phyloP scores from a whole-genome alignment of 2,797 vertebrate genomes.

The Halcyon chelicuti region DNA sequence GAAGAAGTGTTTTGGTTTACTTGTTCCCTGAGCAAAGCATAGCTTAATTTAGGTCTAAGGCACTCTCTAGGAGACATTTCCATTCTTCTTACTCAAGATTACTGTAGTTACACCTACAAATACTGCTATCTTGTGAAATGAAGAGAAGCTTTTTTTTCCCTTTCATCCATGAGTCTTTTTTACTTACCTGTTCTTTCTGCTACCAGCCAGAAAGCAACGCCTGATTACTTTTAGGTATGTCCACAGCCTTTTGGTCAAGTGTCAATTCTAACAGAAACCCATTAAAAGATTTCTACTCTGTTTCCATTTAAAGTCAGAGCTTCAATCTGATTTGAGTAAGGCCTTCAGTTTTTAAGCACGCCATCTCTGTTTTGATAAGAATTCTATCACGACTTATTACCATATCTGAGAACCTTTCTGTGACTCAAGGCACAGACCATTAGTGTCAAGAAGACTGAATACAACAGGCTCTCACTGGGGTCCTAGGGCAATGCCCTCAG shows the following conservation, averaged over 20 bases:
- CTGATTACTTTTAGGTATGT: background rate
- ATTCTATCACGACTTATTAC: background rate
- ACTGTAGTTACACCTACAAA: conserved; percentile 47
- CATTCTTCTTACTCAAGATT: conserved; percentile 59
- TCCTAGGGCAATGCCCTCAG: background rate
- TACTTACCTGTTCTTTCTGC: background rate
- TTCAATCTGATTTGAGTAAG: background rate
- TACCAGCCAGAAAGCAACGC: background rate
- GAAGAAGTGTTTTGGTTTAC: conserved; percentile 42
- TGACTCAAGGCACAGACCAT: background rate
- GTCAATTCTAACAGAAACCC: background rate
- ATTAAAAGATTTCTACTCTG: background rate
- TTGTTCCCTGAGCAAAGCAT: background rate
- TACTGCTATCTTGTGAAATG: background rate
- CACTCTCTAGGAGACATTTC: background rate
- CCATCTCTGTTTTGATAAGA: background rate
- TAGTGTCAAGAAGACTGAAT: background rate
- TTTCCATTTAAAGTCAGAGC: background rate
- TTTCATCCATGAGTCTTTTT: conserved; percentile 37
- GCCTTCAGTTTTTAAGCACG: background rate
- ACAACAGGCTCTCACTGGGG: background rate
- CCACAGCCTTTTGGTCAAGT: background rate
- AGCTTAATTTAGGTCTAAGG: conserved; percentile 23
- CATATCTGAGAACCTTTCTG: background rate
- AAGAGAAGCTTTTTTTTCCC: conserved; percentile 23